Evolutionary conservation across 2,888 invertebrate genomes (phyloP), one percentile per base, ranked within the genome.

Genomic region (Autographa pulchrina): DNA sequence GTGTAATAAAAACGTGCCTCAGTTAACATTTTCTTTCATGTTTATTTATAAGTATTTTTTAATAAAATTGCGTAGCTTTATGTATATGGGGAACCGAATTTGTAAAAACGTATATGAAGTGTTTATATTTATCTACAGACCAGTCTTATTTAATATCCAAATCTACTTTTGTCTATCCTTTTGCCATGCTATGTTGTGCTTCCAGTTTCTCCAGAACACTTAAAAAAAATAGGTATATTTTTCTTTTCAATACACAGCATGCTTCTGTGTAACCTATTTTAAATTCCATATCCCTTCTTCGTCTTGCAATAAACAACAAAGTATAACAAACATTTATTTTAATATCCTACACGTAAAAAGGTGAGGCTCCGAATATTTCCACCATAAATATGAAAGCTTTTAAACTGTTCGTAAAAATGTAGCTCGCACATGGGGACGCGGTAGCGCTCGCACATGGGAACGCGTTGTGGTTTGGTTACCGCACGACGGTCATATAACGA

Each of bases 401-500:
- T 74, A 78, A 74, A 78, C 65, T 68, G 70, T 71, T 68, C 56
- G 63, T 64, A 63, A 68, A 67, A 71, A 75, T 78, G 18, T 54
- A 3, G 3, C 43, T 25, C 32, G 7, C 59, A 25, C 65, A 61
- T 64, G 64, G 31, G 71, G 66, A 74, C 80, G 78, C 78, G n/a
- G n/a, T n/a, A n/a, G n/a, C n/a, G 3, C 43, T 25, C 32, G 7
- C 59, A 25, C 65, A 61, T 64, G 64, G 31, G 71, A 65, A 74
- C 80, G 82, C 82, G 80, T 25, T 2, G 70, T 72, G 76, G 77
- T 73, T 82, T 82, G 82, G 81, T 81, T 82, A 75, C 74, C 59
- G 71, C 67, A 64, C 62, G 64, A 62, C 65, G 70, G 62, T 61
- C 60, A 59, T 54, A 66, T 32, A n/a, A 70, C 78, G 70, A 73